phyloP scores from a whole-genome alignment of 2,888 invertebrate genomes.

The Galerucella calmariensis region DNA sequence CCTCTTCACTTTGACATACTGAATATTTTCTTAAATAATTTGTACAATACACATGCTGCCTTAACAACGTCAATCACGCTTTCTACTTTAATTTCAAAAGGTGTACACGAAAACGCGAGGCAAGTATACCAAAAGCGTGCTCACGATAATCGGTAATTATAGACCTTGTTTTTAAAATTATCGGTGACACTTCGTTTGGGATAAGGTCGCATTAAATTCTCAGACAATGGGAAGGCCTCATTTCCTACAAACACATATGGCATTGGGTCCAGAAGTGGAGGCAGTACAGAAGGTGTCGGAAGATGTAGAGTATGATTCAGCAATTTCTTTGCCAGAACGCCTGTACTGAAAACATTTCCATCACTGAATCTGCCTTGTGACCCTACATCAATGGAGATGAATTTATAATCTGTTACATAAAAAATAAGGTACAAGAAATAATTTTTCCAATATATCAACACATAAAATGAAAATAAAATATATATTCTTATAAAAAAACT shows the following conservation, averaged over 20 bases:
- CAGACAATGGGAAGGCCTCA: constrained; percentile 1
- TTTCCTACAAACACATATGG: constrained; percentile 1
- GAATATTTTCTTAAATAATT: constrained; percentile 40
- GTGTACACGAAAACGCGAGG: not conserved
- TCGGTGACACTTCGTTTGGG: constrained; percentile 18
- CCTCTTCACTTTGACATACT: not conserved
- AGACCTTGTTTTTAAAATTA: too few species aligned
- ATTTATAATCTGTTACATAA: constrained; percentile 47
- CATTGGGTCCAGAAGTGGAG: not conserved
- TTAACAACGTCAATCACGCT: constrained; percentile 37
- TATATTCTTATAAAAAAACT: too few species aligned
- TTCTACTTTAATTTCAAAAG: constrained; percentile 42
- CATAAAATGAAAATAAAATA: too few species aligned
- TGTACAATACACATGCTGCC: constrained; percentile 44
- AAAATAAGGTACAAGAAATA: too few species aligned
- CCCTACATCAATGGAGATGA: constrained; percentile 49
- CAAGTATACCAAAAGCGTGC: constrained; percentile 7
- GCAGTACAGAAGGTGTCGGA: constrained; percentile 17
- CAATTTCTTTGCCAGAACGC: constrained; percentile 22
- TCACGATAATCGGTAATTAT: constrained; percentile 37
- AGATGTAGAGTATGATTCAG: constrained; percentile 24
- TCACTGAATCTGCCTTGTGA: constrained; percentile 51
- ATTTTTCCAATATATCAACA: too few species aligned
- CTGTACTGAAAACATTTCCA: constrained; percentile 31
- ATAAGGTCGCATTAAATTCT: constrained; percentile 3